Percentiles rank a stretch among this genome's conserved stretches.
phyloP scores from a whole-genome alignment of 2,888 invertebrate species.

The Eupsilia transversa region DNA sequence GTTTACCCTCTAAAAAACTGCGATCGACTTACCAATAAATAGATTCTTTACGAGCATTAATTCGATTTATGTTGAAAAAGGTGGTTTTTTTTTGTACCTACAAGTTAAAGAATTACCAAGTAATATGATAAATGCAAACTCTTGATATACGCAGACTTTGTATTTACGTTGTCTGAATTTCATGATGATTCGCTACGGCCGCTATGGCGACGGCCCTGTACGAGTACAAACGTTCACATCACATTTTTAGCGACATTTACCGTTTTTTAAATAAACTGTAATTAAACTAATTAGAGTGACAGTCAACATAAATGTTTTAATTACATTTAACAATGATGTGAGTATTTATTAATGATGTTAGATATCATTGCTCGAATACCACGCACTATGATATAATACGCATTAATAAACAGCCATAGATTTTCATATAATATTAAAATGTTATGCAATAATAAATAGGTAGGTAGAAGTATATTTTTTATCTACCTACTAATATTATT shows the following conservation, averaged over 20 bases:
- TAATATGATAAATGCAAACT: conserved; percentile 28
- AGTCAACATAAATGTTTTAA: conserved; percentile 37
- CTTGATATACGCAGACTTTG: conserved; percentile 33
- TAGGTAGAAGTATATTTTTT: neutral
- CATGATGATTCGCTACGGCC: conserved; percentile 58
- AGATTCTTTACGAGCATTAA: neutral
- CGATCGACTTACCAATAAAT: neutral
- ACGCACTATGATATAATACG: conserved; percentile 27
- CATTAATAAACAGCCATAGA: conserved; percentile 14
- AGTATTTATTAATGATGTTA: conserved; percentile 52
- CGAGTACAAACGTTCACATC: neutral
- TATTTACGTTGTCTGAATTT: conserved; percentile 55
- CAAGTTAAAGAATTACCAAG: neutral
- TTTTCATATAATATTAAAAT: conserved; percentile 26
- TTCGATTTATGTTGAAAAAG: neutral
- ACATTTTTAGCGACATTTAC: conserved; percentile 22
- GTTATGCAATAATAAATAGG: conserved; percentile 47
- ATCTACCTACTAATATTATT: neutral
- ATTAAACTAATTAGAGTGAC: conserved; percentile 49
- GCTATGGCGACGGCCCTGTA: conserved; percentile 29
- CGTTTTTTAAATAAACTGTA: conserved; percentile 16
- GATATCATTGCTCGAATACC: conserved; percentile 32
- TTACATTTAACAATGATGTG: conserved; percentile 35
- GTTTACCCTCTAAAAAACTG: neutral
- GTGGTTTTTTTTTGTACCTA: neutral